phyloP scores from a whole-genome alignment of 1,140 invertebrate genomes.

The Drosophila tropicalis region DNA sequence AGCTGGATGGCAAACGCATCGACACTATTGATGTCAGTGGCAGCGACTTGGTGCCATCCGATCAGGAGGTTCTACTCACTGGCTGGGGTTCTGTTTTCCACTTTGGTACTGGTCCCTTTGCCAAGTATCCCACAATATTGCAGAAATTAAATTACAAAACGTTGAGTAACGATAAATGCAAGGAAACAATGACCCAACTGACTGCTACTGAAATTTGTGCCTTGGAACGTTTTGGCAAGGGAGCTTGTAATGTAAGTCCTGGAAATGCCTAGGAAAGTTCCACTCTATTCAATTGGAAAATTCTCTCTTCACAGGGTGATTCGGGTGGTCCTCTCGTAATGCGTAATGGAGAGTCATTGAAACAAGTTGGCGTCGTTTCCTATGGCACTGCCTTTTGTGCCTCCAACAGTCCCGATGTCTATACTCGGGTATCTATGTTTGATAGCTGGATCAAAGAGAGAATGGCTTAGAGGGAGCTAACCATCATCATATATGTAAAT shows the following conservation, averaged over 20 bases:
- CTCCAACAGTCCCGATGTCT: conserved; percentile 85
- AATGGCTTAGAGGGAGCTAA: conserved; percentile 42
- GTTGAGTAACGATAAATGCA: conserved; percentile 65
- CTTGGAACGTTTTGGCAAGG: conserved; percentile 83
- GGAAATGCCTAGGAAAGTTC: rapidly evolving
- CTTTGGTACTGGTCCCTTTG: conserved; percentile 73
- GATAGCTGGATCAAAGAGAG: conserved; percentile 83
- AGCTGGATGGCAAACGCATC: conserved; percentile 64
- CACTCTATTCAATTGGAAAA: conserved; percentile 58
- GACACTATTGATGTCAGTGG: conserved; percentile 68
- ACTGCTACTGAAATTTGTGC: conserved; percentile 84
- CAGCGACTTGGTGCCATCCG: conserved; percentile 59
- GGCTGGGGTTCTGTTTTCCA: conserved; percentile 82
- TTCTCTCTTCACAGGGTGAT: conserved; percentile 85
- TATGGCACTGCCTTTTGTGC: conserved; percentile 87
- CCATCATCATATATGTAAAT: too few relatives aligned
- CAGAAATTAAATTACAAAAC: conserved; percentile 73
- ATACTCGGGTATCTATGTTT: conserved; percentile 84
- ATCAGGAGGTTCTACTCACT: conserved; percentile 62
- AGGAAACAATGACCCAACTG: conserved; percentile 71
- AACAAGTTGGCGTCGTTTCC: conserved; percentile 88
- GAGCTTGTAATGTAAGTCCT: conserved; percentile 80
- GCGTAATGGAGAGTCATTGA: conserved; percentile 51
- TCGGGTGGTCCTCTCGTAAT: conserved; percentile 88
- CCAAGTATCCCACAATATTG: conserved; percentile 68